Percentiles rank a stretch among this genome's conserved stretches.
Evolutionary conservation across 1,140 invertebrate species (phyloP).

Genomic region (Papilio aristodemus): DNA sequence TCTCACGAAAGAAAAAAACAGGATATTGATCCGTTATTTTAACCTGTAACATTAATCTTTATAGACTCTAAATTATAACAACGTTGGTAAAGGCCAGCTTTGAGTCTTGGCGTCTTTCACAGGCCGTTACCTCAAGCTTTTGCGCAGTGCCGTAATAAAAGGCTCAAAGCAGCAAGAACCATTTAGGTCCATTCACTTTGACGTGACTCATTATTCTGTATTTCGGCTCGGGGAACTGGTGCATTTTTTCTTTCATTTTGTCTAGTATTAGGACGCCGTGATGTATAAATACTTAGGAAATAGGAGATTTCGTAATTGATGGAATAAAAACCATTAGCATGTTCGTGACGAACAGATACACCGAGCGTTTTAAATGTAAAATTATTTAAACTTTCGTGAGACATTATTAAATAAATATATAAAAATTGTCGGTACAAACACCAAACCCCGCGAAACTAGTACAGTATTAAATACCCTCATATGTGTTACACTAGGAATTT

Average conservation of each 20-base stretch:
- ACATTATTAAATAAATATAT: too few species aligned
- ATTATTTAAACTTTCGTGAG: too few species aligned
- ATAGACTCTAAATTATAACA: neutral
- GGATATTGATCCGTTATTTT: neutral
- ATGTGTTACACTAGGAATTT: conserved; percentile 1
- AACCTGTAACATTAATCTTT: neutral
- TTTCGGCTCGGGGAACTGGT: conserved; percentile 3
- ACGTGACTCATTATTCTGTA: conserved; percentile 20
- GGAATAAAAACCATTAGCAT: neutral
- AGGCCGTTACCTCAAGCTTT: conserved; percentile 21
- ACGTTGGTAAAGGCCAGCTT: neutral
- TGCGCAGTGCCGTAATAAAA: conserved; percentile 19
- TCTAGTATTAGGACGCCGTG: neutral
- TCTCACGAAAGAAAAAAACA: too few species aligned
- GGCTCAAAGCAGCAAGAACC: conserved; percentile 23
- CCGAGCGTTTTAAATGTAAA: too few species aligned
- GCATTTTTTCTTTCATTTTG: conserved; percentile 13
- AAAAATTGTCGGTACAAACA: too few species aligned
- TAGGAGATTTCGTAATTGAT: neutral
- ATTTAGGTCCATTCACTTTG: conserved; percentile 16
- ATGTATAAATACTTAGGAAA: conserved; percentile 5
- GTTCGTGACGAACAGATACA: too few species aligned
- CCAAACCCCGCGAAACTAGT: too few species aligned
- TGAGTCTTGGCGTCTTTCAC: conserved; percentile 12
- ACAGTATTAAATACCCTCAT: conserved; percentile 4